Conservation (phyloP, 2,888 invertebrate species). For the Hedya salicella region DNA sequence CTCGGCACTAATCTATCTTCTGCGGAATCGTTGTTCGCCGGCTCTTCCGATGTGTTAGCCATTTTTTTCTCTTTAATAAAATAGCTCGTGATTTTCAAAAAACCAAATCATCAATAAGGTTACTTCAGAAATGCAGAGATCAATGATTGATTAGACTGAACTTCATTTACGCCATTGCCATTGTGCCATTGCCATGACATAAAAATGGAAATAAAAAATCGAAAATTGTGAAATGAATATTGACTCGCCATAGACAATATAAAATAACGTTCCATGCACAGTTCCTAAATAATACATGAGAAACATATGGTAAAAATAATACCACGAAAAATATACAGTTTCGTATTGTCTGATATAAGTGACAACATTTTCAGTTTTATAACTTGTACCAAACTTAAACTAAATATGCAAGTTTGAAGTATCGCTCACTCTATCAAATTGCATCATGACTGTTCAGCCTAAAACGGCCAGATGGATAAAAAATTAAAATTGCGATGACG, state of each 20-base stretch:
- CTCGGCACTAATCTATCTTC: constrained; percentile 60
- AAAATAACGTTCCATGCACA: neutral
- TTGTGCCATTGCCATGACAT: constrained; percentile 39
- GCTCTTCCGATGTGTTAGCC: constrained; percentile 54
- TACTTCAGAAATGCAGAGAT: constrained; percentile 31
- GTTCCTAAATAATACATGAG: too few species aligned
- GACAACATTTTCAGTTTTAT: too few species aligned
- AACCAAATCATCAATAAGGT: constrained; percentile 37
- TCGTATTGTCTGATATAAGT: too few species aligned
- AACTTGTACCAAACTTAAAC: too few species aligned
- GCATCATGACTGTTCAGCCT: too few species aligned
- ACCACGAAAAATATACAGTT: too few species aligned
- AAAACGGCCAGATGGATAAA: too few species aligned
- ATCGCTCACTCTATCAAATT: too few species aligned
- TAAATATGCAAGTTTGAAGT: too few species aligned
- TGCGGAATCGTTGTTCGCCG: constrained; percentile 52
- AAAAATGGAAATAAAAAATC: constrained; percentile 33
- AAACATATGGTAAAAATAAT: too few species aligned
- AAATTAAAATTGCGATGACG: too few species aligned
- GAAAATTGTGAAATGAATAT: constrained; percentile 17
- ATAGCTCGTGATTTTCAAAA: constrained; percentile 7
- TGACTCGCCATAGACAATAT: constrained; percentile 22
- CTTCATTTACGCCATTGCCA: constrained; percentile 34
- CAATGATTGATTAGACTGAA: constrained; percentile 40
- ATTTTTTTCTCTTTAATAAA: constrained; percentile 45